Percentiles rank a stretch among this genome's conserved stretches.
Conservation (phyloP, 2,888 invertebrate genomes). For the Metallyticus violacea region DNA sequence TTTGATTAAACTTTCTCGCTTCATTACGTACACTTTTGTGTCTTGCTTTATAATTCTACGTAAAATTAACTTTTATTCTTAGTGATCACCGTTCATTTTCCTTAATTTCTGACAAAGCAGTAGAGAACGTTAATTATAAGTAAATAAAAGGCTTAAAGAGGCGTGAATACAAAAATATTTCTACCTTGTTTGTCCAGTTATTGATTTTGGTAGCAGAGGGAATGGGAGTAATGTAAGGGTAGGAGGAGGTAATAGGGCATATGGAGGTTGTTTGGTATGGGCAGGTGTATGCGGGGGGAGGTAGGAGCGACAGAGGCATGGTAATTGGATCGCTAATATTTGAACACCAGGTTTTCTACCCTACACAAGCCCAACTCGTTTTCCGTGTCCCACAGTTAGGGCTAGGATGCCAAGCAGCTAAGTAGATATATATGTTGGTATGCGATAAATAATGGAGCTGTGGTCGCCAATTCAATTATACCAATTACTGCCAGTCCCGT, state of each 20-base stretch:
- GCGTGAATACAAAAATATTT: neutral
- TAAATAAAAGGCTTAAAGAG: neutral
- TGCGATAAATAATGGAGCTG: constrained; percentile 4
- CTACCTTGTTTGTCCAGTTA: neutral
- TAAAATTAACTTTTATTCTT: no score
- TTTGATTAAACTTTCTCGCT: no score
- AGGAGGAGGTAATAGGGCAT: no score
- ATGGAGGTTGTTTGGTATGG: no score
- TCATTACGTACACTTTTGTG: no score
- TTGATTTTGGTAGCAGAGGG: neutral
- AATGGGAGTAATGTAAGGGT: no score
- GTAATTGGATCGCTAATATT: constrained; percentile 13
- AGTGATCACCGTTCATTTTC: neutral
- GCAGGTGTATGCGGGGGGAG: no score
- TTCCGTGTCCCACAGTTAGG: neutral
- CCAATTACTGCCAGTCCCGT: neutral
- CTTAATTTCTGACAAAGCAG: neutral
- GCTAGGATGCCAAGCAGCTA: neutral
- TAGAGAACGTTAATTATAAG: neutral
- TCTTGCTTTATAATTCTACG: no score
- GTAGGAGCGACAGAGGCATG: neutral
- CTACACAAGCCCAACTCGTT: no score
- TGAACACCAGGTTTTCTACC: neutral
- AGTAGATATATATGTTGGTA: neutral
- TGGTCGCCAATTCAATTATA: neutral